Percentiles rank a stretch among this genome's conserved stretches.
Conservation (phyloP, 2,113 vertebrate species). For the Menura novaehollandiae region DNA sequence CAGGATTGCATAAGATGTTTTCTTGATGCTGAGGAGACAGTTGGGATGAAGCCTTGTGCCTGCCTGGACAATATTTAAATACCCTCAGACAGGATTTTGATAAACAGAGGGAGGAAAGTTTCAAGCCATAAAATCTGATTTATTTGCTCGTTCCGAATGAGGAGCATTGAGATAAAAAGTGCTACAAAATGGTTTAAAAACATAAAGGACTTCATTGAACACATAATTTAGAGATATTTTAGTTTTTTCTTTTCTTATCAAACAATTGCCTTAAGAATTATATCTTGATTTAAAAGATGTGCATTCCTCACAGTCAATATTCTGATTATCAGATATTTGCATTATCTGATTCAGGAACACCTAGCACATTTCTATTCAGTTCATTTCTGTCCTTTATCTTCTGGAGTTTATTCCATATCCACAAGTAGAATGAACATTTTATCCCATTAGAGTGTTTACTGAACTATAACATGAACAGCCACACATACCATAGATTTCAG, state of each 20-base stretch:
- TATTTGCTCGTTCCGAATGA: background rate
- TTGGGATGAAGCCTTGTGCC: background rate
- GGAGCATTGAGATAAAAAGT: fast-evolving
- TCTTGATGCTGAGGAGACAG: background rate
- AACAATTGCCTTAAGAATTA: background rate
- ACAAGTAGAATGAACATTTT: background rate
- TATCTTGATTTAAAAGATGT: background rate
- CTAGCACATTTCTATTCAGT: background rate
- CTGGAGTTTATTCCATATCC: background rate
- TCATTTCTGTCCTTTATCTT: background rate
- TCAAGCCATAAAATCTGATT: background rate
- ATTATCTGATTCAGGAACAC: background rate
- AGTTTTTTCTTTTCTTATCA: background rate
- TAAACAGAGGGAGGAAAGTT: fast-evolving
- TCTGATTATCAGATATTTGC: background rate
- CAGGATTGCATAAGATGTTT: background rate
- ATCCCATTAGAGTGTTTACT: background rate
- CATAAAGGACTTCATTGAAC: background rate
- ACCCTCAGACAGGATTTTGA: background rate
- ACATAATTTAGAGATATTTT: background rate
- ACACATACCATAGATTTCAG: background rate
- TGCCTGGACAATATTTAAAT: background rate
- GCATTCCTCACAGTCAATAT: background rate
- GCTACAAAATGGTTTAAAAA: fast-evolving
- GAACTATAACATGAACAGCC: background rate